Evolutionary conservation across 2,113 vertebrate genomes (phyloP).

Genomic region (Numida meleagris): DNA sequence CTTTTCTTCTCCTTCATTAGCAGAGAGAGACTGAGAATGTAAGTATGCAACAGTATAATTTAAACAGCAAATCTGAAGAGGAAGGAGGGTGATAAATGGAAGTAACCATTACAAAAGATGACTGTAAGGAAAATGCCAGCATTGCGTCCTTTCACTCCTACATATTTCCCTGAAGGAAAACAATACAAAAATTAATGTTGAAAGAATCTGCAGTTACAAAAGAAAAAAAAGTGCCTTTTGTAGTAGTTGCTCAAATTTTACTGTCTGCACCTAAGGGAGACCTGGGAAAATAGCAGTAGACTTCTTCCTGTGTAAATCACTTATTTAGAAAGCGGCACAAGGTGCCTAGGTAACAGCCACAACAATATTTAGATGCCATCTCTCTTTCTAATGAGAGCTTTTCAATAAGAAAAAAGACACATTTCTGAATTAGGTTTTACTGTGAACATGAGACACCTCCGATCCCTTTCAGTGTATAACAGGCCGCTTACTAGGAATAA

Average conservation of each 20-base stretch:
- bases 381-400: background rate
- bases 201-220: background rate
- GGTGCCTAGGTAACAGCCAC: background rate
- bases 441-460: background rate
- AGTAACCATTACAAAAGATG: background rate
- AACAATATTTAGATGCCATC: background rate
- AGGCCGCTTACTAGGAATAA: background rate
- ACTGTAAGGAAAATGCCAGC: background rate
- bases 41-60: background rate
- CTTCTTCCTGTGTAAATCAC: background rate
- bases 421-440: background rate
- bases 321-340: background rate
- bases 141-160: background rate
- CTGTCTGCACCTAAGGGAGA: background rate
- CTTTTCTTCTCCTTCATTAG: conserved; percentile 42
- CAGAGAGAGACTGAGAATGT: background rate
- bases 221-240: background rate
- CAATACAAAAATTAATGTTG: background rate
- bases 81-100: background rate
- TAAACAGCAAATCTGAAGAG: background rate
- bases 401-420: background rate
- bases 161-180: background rate
- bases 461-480: background rate
- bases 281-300: background rate
- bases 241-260: background rate